phyloP scores from a whole-genome alignment of 1,140 invertebrate species.

The Lasioglossum baleicum region DNA sequence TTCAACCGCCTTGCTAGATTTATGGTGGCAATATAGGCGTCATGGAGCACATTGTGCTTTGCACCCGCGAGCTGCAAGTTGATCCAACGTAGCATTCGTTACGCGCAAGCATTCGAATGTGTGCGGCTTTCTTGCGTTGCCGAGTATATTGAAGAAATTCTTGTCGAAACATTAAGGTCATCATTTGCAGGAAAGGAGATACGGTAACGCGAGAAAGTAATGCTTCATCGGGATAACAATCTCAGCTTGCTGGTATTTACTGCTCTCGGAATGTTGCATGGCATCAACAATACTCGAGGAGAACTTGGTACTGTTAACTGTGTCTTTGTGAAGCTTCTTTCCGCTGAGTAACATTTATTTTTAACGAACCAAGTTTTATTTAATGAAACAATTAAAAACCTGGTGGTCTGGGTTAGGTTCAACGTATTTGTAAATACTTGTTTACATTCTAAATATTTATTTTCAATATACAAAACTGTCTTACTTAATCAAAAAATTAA shows the following conservation, averaged over 20 bases:
- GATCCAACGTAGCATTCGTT: constrained; percentile 35
- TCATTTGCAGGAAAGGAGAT: neutral
- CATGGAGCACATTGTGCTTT: constrained; percentile 65
- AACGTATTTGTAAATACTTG: no score
- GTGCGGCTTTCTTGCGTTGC: constrained; percentile 17
- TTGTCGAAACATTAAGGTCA: neutral
- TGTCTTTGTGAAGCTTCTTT: no score
- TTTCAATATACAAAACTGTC: no score
- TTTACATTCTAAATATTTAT: no score
- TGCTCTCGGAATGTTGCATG: no score
- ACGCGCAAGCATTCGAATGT: constrained; percentile 19
- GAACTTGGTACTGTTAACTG: no score
- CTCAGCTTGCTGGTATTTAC: neutral
- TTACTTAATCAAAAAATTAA: no score
- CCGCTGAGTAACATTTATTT: no score
- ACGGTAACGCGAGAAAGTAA: neutral
- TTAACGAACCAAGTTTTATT: no score
- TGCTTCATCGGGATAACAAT: neutral
- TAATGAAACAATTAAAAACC: no score
- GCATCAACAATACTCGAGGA: no score
- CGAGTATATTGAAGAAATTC: neutral
- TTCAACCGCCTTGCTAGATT: constrained; percentile 71
- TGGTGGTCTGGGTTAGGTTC: no score
- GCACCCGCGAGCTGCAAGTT: constrained; percentile 25
- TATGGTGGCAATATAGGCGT: constrained; percentile 75